phyloP scores from a whole-genome alignment of 2,113 vertebrate genomes.

The Pagrus major region DNA sequence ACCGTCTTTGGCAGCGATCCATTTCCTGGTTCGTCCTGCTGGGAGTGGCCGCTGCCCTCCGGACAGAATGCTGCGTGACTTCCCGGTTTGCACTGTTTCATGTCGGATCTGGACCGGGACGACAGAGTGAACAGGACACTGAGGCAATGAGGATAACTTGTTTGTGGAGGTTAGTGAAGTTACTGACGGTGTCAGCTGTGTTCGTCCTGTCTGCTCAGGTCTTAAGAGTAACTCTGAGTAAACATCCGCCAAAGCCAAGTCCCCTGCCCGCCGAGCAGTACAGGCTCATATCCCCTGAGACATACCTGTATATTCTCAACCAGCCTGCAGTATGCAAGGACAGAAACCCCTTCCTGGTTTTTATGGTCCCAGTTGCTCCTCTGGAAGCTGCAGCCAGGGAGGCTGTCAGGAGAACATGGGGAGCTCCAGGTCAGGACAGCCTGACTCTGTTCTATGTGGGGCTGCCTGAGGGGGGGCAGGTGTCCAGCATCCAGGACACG shows the following conservation, averaged over 20 bases:
- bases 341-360: constrained; percentile 80
- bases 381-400: constrained; percentile 39
- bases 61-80: background rate
- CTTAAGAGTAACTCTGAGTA: background rate
- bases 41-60: background rate
- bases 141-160: constrained; percentile 45
- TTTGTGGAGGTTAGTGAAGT: constrained; percentile 34
- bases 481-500: background rate
- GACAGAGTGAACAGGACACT: background rate
- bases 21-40: constrained; percentile 1
- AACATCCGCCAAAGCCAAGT: background rate
- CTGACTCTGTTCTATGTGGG: constrained; percentile 83
- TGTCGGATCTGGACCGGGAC: background rate
- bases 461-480: background rate
- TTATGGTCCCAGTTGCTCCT: constrained; percentile 79
- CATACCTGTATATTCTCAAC: constrained; percentile 82
- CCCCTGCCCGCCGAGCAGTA: constrained; percentile 37
- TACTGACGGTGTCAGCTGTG: constrained; percentile 14
- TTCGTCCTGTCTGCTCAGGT: constrained; percentile 48
- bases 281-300: constrained; percentile 67
- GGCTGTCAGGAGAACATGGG: constrained; percentile 84
- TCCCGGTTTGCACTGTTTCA: background rate
- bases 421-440: constrained; percentile 50
- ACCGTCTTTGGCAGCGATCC: background rate
- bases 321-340: constrained; percentile 69